phyloP scores from a whole-genome alignment of 1,140 invertebrate species.

The Chrysomallon squamiferum region DNA sequence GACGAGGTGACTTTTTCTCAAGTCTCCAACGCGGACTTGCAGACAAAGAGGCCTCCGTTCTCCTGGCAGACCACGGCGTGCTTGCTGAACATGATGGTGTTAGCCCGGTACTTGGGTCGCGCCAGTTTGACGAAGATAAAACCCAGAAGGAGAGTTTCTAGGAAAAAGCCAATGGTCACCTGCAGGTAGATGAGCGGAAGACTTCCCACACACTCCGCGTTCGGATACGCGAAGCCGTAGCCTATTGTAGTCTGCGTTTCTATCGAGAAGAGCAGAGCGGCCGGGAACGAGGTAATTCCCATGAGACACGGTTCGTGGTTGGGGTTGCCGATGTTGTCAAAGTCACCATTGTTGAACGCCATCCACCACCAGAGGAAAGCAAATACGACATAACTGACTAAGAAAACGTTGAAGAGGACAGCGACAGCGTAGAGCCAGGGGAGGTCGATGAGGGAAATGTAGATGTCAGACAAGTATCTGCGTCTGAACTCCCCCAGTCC shows the following conservation, averaged over 20 bases:
- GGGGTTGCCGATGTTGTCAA: conserved; percentile 72
- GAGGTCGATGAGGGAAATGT: conserved; percentile 53
- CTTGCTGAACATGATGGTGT: conserved; percentile 59
- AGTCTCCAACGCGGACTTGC: conserved; percentile 69
- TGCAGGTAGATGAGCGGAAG: conserved; percentile 53
- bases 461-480: conserved; percentile 49
- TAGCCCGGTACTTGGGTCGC: conserved; percentile 54
- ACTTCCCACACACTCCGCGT: conserved; percentile 46
- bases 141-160: conserved; percentile 56
- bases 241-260: conserved; percentile 68
- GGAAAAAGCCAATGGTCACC: conserved; percentile 53
- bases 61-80: conserved; percentile 68
- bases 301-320: conserved; percentile 53
- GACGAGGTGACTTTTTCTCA: conserved; percentile 57
- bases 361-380: conserved; percentile 95
- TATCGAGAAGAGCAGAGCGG: conserved; percentile 64
- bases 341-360: conserved; percentile 88
- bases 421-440: conserved; percentile 98
- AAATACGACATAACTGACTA: conserved; percentile 90
- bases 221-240: conserved; percentile 75
- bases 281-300: conserved; percentile 51
- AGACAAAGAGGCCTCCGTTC: conserved; percentile 83
- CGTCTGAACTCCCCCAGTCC: conserved; percentile 40
- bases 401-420: conserved; percentile 89
- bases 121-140: conserved; percentile 60